Conservation (phyloP, 37 sponge, comb jelly and placozoan genomes). For the Ephydatia muelleri region DNA sequence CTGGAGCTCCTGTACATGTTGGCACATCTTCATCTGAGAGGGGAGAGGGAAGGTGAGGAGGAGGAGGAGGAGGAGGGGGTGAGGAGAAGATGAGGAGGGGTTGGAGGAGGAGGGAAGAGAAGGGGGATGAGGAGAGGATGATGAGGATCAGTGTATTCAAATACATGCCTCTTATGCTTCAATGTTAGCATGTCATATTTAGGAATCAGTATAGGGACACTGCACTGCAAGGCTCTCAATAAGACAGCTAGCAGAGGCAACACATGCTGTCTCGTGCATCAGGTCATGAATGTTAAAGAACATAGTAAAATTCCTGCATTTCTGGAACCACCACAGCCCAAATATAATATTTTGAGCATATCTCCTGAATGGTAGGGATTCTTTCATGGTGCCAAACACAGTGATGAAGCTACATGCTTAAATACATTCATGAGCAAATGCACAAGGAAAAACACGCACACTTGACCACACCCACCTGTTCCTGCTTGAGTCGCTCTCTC, state of each 20-base stretch:
- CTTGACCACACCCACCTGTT: slow-evolving; percentile 60
- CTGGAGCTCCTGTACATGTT: slow-evolving; percentile 66
- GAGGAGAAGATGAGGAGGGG: not conserved
- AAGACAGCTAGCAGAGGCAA: not conserved
- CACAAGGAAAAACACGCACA: not conserved
- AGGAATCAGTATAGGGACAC: not conserved
- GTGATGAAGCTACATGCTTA: too few relatives aligned
- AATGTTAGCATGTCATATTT: not conserved
- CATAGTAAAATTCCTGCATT: too few relatives aligned
- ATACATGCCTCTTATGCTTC: too few relatives aligned
- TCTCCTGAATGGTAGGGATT: too few relatives aligned
- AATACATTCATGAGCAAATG: not conserved
- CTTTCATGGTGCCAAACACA: too few relatives aligned
- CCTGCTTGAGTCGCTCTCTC: slow-evolving; percentile 94
- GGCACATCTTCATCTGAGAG: slow-evolving; percentile 57
- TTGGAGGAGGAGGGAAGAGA: not conserved
- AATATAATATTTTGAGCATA: too few relatives aligned
- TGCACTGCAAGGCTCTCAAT: not conserved
- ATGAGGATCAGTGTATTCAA: too few relatives aligned
- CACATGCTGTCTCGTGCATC: not conserved
- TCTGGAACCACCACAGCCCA: not conserved
- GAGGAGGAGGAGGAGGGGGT: not conserved
- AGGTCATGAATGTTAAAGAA: not conserved
- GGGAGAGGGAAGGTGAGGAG: not conserved
- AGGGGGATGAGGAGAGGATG: not conserved